Base-by-base conservation (phyloP, 2,888 invertebrate genomes). In the Tetragonisca angustula region DNA sequence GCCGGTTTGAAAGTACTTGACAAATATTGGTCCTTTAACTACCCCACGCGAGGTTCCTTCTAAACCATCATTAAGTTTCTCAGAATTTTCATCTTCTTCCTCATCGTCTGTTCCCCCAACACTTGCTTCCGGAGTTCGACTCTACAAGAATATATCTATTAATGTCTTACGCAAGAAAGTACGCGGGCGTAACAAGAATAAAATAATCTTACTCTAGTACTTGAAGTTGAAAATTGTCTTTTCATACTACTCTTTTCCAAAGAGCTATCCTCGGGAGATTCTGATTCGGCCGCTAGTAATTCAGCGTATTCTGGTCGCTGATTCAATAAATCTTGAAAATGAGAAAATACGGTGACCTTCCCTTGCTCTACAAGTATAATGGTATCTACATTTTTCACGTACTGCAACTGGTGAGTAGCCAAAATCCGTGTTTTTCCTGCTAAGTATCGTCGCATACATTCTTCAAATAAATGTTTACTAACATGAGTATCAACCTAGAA, bases 391-490 rank as follows among this genome's bases (percentile, higher is more conserved):
- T 86, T 96, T 86, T 96, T 95, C 32, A 97, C 95, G 91, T 97
- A 97, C 93, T 97, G 97, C 89, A 97, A 94, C 94, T 97, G 97
- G 91, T 97, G 97, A 0, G 98, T 98, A 86, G 97, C 97, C 56
- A 98, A 95, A 68, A 98, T 96, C 32, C 97, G 95, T 0, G 97
- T 97, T 92, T 97, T 96, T 85, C 96, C 95, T n/a, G 95, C 95
- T 88, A 98, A 95, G 90, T 96, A 96, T n/a, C 94, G 94, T 59
- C 94, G 94, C 80, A 97, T 96, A 81, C 97, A 97, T 94, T 97
- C 96, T 82, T 97, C 96, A 92, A 97, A 97, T 4, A 98, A 94
- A 92, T 97, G 97, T 79, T 96, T 96, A 2, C 97, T 97, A 3
- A 98, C 97, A 86, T 96, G 96, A 0, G 97, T 95, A 93, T 98